A percentile compares a stretch with the other conserved stretches of the same genome.
Evolutionary conservation across 1,140 invertebrate species (phyloP).

Genomic region (Aplysia californica): DNA sequence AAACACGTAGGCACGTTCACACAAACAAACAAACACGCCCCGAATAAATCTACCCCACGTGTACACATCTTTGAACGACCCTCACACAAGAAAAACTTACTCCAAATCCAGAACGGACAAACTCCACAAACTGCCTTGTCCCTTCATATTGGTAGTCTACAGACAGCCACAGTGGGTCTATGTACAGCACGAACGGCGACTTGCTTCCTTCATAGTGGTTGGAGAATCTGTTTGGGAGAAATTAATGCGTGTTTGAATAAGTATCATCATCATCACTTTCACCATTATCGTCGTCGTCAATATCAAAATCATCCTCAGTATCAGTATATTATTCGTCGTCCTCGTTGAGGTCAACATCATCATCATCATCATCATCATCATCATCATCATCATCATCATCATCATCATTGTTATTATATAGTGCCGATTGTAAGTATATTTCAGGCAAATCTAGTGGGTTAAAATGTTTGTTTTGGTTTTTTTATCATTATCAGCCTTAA

Average conservation of each 20-base stretch:
- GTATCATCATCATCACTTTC: slow-evolving; percentile 8
- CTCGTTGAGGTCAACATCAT: not conserved
- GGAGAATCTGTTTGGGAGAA: not conserved
- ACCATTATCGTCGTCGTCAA: slow-evolving; percentile 1
- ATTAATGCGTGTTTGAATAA: not conserved
- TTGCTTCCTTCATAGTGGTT: not conserved
- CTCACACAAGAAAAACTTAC: too few relatives aligned
- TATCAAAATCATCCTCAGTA: slow-evolving; percentile 5
- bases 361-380: slow-evolving; percentile 18
- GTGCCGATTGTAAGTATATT: too few relatives aligned
- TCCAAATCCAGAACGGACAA: not conserved
- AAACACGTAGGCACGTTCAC: too few relatives aligned
- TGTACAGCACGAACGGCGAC: not conserved
- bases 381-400: slow-evolving; percentile 7
- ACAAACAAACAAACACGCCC: too few relatives aligned
- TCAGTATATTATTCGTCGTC: not conserved
- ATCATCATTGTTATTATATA: slow-evolving; percentile 7
- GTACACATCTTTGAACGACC: too few relatives aligned
- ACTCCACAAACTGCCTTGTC: not conserved
- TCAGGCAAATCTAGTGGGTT: too few relatives aligned
- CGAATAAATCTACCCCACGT: too few relatives aligned
- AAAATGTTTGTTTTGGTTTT: too few relatives aligned
- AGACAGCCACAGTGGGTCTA: not conserved
- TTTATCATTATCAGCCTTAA: too few relatives aligned
- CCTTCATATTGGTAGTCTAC: not conserved